phyloP scores from a whole-genome alignment of 2,113 vertebrate species.

The Amblyornis subalaris region DNA sequence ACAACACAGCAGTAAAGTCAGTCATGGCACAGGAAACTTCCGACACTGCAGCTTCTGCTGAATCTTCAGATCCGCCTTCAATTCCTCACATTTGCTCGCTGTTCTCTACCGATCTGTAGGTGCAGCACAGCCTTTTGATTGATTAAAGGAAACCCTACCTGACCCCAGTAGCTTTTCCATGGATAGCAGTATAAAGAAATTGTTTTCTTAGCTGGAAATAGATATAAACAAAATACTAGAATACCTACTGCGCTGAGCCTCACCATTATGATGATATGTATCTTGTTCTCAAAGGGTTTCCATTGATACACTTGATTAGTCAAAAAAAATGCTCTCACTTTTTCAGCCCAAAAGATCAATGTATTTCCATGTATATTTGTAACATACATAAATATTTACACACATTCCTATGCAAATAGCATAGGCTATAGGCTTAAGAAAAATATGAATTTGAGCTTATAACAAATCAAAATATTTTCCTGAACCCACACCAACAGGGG shows the following conservation, averaged over 20 bases:
- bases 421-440: neutral
- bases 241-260: neutral
- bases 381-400: neutral
- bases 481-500: neutral
- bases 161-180: neutral
- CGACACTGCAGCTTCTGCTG: neutral
- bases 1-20: neutral
- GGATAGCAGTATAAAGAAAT: neutral
- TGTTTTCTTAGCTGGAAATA: neutral
- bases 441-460: neutral
- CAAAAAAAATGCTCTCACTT: neutral
- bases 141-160: neutral
- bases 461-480: neutral
- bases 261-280: neutral
- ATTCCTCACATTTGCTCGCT: neutral
- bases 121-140: neutral
- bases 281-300: neutral
- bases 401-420: neutral
- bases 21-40: neutral
- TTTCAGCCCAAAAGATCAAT: neutral
- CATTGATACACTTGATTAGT: neutral
- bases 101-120: neutral
- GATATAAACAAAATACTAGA: neutral
- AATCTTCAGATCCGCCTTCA: neutral
- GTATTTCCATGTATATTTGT: neutral